phyloP scores from a whole-genome alignment of 2,797 vertebrate genomes.

The Labeo calbasu region DNA sequence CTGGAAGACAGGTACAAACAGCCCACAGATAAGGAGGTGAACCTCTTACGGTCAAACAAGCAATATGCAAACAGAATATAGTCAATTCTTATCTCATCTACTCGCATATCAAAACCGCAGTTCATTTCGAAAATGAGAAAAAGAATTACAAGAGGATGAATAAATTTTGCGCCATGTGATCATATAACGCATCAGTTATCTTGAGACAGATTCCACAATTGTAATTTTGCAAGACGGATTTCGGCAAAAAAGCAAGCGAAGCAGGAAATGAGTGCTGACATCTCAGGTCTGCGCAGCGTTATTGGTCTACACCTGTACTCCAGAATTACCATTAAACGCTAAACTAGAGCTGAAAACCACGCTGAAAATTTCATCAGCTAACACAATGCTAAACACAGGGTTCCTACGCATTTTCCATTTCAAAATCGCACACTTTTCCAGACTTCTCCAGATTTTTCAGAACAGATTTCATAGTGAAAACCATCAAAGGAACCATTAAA shows the following conservation, averaged over 20 bases:
- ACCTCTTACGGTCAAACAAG: conserved; percentile 29
- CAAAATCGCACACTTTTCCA: neutral
- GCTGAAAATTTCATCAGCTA: neutral
- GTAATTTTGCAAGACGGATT: conserved; percentile 40
- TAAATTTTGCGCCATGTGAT: conserved; percentile 41
- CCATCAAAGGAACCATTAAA: neutral
- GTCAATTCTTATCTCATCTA: conserved; percentile 31
- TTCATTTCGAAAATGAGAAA: conserved; percentile 31
- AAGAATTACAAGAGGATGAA: conserved; percentile 13
- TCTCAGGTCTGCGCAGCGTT: neutral
- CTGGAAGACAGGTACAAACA: conserved; percentile 74
- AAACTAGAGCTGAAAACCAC: conserved; percentile 13
- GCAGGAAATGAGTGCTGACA: conserved; percentile 55
- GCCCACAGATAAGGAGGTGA: conserved; percentile 40
- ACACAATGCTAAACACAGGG: neutral
- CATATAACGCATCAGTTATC: conserved; percentile 40
- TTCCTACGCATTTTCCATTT: neutral
- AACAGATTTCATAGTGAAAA: neutral
- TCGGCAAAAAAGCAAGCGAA: conserved; percentile 40
- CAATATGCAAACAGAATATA: conserved; percentile 33
- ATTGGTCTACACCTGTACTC: neutral
- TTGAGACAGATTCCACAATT: conserved; percentile 11
- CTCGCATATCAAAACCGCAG: neutral
- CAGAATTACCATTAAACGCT: conserved; percentile 17
- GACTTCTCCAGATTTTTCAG: neutral